These are phyloP conservation scores for Drosophila kokeensis DNA, from an alignment of 2,888 invertebrate genomes.

Conservation along the genomic window DNA sequence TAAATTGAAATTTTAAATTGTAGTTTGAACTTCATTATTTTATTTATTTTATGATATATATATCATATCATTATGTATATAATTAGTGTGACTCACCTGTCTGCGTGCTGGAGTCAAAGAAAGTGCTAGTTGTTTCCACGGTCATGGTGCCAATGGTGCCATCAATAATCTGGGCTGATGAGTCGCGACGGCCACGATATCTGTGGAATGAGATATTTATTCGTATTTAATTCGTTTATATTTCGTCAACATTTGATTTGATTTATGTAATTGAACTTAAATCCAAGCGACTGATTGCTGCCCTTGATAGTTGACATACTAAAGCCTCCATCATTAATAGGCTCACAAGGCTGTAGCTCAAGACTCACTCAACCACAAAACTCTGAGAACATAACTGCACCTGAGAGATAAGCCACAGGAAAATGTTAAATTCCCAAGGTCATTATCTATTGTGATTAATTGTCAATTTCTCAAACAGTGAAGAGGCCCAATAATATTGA, in stretches of 20 bases:
- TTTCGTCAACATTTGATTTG: not conserved
- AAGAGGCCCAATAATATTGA: not conserved
- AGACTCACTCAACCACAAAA: not conserved
- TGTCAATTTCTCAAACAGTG: not conserved
- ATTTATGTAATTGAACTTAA: not conserved
- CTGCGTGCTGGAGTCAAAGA: slow-evolving; percentile 96
- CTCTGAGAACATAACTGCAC: not conserved
- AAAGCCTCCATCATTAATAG: not conserved
- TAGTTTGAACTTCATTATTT: not conserved
- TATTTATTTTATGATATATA: not conserved
- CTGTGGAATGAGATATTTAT: slow-evolving; percentile 50
- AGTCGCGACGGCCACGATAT: slow-evolving; percentile 87
- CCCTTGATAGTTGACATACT: not conserved
- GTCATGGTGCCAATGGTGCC: slow-evolving; percentile 97
- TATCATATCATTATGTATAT: not conserved
- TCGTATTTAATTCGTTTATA: too few species aligned
- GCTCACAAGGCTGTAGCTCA: not conserved
- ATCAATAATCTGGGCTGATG: slow-evolving; percentile 95
- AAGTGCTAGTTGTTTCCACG: slow-evolving; percentile 95
- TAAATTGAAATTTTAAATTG: not conserved
- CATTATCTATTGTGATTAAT: not conserved
- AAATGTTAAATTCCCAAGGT: not conserved
- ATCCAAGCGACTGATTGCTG: too few species aligned
- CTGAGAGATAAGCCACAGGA: not conserved
- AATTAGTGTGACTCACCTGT: slow-evolving; percentile 89